Evolutionary conservation across 2,888 invertebrate species (phyloP).

Genomic region (Drosophila sordidapex): DNA sequence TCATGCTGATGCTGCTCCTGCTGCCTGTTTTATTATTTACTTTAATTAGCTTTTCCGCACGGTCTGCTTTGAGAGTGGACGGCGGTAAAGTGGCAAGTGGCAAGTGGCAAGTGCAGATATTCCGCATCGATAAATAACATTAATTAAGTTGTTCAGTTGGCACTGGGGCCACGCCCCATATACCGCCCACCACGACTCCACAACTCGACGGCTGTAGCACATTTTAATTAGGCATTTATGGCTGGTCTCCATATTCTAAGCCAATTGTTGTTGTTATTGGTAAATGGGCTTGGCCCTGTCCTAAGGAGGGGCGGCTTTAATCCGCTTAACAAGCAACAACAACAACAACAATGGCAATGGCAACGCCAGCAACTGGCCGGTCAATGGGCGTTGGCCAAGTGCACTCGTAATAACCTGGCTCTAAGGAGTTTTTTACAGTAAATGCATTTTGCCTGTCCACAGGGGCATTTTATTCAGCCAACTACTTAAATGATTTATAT

Average conservation of each 20-base stretch:
- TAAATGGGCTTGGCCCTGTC: not conserved
- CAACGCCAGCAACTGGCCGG: not conserved
- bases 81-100: constrained; percentile 9
- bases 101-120: constrained; percentile 55
- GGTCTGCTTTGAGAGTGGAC: constrained; percentile 23
- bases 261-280: constrained; percentile 30
- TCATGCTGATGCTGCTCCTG: constrained; percentile 9
- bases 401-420: constrained; percentile 17
- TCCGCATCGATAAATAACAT: constrained; percentile 79
- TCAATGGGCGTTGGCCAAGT: constrained; percentile 25
- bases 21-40: constrained; percentile 66
- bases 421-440: constrained; percentile 11
- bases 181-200: constrained; percentile 33
- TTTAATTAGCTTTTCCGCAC: constrained; percentile 79
- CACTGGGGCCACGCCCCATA: constrained; percentile 55
- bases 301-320: constrained; percentile 33
- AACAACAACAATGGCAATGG: constrained; percentile 5
- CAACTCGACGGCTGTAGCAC: constrained; percentile 27
- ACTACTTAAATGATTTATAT: not conserved
- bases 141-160: constrained; percentile 74
- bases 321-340: constrained; percentile 54
- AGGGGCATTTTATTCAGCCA: not conserved
- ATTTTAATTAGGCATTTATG: constrained; percentile 76
- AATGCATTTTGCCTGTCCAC: not conserved
- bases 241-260: constrained; percentile 37